Evolutionary conservation across 2,113 vertebrate species (phyloP), one percentile per base, ranked within the genome.

Genomic region (Cairina moschata): DNA sequence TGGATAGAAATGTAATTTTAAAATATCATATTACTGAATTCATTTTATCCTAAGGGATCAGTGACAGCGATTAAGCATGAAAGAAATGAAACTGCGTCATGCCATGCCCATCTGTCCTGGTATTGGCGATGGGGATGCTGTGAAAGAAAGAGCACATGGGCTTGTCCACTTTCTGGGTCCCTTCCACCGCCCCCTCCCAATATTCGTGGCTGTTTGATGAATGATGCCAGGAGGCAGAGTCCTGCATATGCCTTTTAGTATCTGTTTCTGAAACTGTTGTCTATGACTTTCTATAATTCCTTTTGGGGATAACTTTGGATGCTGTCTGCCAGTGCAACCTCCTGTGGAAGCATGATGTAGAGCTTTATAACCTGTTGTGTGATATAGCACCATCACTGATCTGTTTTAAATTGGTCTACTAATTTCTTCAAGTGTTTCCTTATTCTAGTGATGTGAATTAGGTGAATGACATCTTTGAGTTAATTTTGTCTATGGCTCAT

Each of bases 371-470:
- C 55, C 56, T 85, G 17, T 32, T 62, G 46, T 66, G 23, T 91
- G 76, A 62, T 44, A 36, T 3, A 22, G 28, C 52, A 20, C 60
- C 38, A 88, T 50, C 65, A 88, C 66, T 62, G 69, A 40, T 87
- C 71, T 71, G 9, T 84, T 94, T 94, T 79, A 87, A 77, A 84
- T 60, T 78, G 36, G 4, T 59, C 46, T 93, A 75, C 34, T 80
- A 74, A 88, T 95, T 88, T 93, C 32, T 87, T 91, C 31, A 52
- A 76, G 67, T 88, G 22, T 68, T 73, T 54, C 40, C 15, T 42
- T 72, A 46, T 79, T 95, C 82, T 85, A 54, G 26, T 88, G 44
- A 77, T 50, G 44, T 42, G 23, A 88, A 85, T 91, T 83, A 94
- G 21, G 44, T 58, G 75, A 83, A 65, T 71, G 86, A 72, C 40